These are phyloP conservation scores for Clarias platycephalus DNA, from an alignment of 2,797 vertebrate species.

Conservation along the genomic window DNA sequence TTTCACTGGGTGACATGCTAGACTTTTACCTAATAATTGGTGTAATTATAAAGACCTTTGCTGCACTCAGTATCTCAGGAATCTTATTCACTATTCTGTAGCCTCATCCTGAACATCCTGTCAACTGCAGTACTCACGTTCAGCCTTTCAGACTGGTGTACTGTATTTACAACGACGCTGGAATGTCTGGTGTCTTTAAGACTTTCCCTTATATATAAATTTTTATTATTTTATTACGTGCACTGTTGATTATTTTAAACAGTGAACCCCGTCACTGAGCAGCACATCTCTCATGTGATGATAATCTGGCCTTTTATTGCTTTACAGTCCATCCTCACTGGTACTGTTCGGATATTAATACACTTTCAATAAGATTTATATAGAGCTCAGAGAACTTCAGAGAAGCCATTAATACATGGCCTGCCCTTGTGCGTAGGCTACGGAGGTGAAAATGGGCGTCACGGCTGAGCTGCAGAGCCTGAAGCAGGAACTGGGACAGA, in stretches of 20 bases:
- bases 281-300: background rate
- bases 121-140: background rate
- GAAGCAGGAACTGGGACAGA: slow-evolving; percentile 69
- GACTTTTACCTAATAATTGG: background rate
- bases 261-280: background rate
- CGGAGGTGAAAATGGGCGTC: slow-evolving; percentile 72
- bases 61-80: background rate
- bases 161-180: background rate
- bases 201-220: background rate
- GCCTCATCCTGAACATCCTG: background rate
- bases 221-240: too few relatives aligned
- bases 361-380: background rate
- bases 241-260: background rate
- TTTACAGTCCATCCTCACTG: background rate
- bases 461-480: slow-evolving; percentile 71
- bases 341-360: background rate
- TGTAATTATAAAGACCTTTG: background rate
- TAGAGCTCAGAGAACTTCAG: background rate
- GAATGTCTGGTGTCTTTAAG: background rate
- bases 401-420: background rate
- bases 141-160: background rate
- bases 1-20: background rate
- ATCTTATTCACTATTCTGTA: background rate
- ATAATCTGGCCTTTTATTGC: background rate
- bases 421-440: slow-evolving; percentile 63